These are phyloP conservation scores for Micronycteris hirsuta DNA, from an alignment of 2,113 vertebrate genomes.

Conservation along the genomic window DNA sequence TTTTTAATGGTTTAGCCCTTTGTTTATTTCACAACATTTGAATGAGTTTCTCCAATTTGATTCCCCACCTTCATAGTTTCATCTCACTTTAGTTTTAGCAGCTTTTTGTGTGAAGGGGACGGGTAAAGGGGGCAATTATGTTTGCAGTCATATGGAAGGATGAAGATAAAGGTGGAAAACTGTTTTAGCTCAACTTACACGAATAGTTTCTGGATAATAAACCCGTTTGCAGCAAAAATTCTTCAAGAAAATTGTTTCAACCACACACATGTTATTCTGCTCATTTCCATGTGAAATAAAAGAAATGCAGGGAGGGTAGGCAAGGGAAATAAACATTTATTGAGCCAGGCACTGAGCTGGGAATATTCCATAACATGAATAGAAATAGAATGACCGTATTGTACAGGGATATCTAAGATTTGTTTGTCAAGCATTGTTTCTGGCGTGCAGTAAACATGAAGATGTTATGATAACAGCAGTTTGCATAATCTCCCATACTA, in stretches of 20 bases:
- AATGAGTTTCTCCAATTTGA: neutral
- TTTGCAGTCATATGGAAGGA: neutral
- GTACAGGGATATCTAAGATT: slow-evolving; percentile 17
- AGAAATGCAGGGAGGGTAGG: neutral
- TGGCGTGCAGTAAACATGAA: slow-evolving; percentile 44
- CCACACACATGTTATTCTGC: neutral
- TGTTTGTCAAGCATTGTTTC: slow-evolving; percentile 50
- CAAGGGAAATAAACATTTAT: slow-evolving; percentile 65
- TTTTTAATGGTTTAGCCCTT: neutral
- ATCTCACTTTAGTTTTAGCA: neutral
- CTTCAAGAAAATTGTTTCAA: neutral
- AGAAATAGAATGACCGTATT: slow-evolving; percentile 47
- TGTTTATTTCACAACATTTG: neutral
- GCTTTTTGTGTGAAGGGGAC: neutral
- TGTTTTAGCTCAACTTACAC: neutral
- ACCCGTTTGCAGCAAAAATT: neutral
- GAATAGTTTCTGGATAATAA: neutral
- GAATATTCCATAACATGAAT: slow-evolving; percentile 46
- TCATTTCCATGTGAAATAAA: neutral
- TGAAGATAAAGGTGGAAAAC: neutral
- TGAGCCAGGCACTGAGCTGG: slow-evolving; percentile 52
- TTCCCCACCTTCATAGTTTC: neutral
- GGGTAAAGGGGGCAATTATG: neutral
- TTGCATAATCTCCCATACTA: neutral
- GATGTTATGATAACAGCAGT: neutral